Percentiles rank a stretch among this genome's conserved stretches.
These are phyloP conservation scores for Cheilinus undulatus DNA, from an alignment of 2,113 vertebrate species.

Conservation along the genomic window DNA sequence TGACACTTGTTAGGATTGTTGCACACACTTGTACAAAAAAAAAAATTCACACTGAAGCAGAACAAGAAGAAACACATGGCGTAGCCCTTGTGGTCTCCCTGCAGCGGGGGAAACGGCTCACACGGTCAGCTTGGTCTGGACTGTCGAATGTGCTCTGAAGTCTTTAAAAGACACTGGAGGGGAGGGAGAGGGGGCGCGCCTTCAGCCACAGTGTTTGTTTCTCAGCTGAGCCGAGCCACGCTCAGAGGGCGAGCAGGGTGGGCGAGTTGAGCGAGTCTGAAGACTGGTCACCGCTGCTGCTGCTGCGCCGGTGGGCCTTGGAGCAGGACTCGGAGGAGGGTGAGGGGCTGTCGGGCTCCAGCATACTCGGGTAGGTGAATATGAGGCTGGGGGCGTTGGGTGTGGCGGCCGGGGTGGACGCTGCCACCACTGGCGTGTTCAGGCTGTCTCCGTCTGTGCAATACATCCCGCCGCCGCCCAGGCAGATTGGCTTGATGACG, in stretches of 20 bases:
- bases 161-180: slow-evolving; percentile 52
- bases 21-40: slow-evolving; percentile 56
- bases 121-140: slow-evolving; percentile 72
- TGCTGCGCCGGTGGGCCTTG: slow-evolving; percentile 98
- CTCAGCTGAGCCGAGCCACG: slow-evolving; percentile 3
- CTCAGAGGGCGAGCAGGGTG: slow-evolving; percentile 96
- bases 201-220: slow-evolving; percentile 70
- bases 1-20: slow-evolving; percentile 48
- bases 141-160: slow-evolving; percentile 65
- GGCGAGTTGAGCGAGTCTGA: slow-evolving; percentile 99
- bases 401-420: slow-evolving; percentile 94
- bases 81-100: slow-evolving; percentile 84
- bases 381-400: slow-evolving; percentile 94
- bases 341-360: slow-evolving; percentile 96
- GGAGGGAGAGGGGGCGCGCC: slow-evolving; percentile 5
- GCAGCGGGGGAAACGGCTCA: slow-evolving; percentile 56
- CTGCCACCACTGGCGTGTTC: slow-evolving; percentile 97
- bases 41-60: slow-evolving; percentile 64
- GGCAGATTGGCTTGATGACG: slow-evolving; percentile 98
- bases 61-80: slow-evolving; percentile 69
- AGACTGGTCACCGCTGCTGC: slow-evolving; percentile 99
- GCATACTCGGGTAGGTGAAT: slow-evolving; percentile 97
- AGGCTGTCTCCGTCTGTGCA: slow-evolving; percentile 95
- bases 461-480: slow-evolving; percentile 87
- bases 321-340: slow-evolving; percentile 98